Evolutionary conservation across 2,888 invertebrate species (phyloP).

Genomic region (Lysandra bellargus): DNA sequence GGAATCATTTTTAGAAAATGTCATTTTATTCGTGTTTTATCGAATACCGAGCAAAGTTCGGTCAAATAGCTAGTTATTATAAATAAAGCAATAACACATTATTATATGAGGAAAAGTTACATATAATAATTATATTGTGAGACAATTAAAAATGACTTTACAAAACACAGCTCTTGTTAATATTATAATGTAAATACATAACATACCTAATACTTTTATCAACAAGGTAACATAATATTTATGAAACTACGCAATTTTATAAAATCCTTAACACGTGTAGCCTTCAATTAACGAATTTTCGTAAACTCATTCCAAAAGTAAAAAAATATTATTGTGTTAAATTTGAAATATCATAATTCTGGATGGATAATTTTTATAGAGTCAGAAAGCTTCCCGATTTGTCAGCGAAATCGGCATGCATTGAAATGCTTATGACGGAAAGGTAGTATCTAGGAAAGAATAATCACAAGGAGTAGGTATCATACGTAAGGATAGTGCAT

Average conservation of each 20-base stretch:
- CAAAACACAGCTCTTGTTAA: background rate
- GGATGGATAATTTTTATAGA: background rate
- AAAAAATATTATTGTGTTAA: background rate
- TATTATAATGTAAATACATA: background rate
- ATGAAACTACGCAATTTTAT: background rate
- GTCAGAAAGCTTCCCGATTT: no score
- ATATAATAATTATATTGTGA: no score
- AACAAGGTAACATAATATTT: background rate
- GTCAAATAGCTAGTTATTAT: no score
- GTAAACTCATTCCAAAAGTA: background rate
- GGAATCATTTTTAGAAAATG: no score
- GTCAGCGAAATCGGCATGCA: no score
- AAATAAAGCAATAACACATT: background rate
- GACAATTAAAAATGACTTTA: background rate
- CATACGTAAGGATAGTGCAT: no score
- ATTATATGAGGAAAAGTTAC: background rate
- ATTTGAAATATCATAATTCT: background rate
- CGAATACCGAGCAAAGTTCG: no score
- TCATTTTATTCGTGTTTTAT: no score
- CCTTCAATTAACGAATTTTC: background rate
- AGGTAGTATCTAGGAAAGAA: no score
- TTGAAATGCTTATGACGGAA: no score
- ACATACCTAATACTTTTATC: slow-evolving; percentile 6
- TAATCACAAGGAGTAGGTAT: no score
- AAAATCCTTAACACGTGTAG: background rate